Conservation (phyloP, 1,140 invertebrate species). For the Mactra quadrangularis region DNA sequence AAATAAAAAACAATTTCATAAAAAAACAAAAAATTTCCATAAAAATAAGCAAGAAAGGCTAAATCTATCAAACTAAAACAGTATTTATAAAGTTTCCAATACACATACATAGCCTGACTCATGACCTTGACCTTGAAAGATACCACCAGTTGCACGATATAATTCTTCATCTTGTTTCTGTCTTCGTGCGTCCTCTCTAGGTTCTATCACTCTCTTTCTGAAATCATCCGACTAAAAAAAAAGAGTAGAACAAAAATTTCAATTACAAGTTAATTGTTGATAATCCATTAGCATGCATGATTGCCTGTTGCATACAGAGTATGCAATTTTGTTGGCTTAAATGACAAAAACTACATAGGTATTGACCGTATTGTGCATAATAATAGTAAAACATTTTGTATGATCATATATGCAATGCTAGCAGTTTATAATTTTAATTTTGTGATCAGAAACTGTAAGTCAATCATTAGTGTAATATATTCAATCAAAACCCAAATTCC, state of each 20-base stretch:
- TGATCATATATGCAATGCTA: too few species aligned
- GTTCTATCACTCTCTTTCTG: conserved; percentile 69
- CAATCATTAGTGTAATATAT: too few species aligned
- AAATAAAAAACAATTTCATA: background rate
- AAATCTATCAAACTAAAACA: background rate
- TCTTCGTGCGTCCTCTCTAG: conserved; percentile 70
- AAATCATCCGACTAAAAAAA: conserved; percentile 68
- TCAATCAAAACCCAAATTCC: too few species aligned
- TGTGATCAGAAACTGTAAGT: too few species aligned
- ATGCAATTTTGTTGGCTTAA: too few species aligned
- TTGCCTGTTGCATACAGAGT: too few species aligned
- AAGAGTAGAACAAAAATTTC: conserved; percentile 3
- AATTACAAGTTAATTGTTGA: too few species aligned
- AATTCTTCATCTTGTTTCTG: conserved; percentile 70
- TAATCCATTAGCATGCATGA: too few species aligned
- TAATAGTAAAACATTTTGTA: too few species aligned
- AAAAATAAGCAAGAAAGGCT: background rate
- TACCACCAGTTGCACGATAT: conserved; percentile 67
- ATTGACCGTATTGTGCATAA: too few species aligned
- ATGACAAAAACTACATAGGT: too few species aligned
- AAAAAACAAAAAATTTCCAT: background rate
- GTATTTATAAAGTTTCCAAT: background rate
- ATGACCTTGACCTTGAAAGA: conserved; percentile 72
- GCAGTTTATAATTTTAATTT: too few species aligned
- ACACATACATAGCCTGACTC: conserved; percentile 65